Base-by-base conservation (phyloP, 2,888 invertebrate genomes). In the Eustalomyia histrio region DNA sequence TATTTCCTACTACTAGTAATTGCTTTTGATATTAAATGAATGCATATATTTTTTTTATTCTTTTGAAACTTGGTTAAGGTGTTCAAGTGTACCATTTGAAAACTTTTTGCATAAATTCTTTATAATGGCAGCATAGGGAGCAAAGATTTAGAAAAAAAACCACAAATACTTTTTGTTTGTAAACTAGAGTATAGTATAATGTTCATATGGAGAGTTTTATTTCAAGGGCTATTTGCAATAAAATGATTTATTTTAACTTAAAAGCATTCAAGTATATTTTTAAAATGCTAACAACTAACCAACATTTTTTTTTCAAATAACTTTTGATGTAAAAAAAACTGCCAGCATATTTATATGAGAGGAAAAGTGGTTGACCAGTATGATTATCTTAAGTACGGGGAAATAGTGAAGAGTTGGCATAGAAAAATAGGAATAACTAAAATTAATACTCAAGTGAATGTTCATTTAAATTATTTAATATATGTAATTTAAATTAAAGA, bases 241-340 rank as follows among this genome's bases (percentile, higher is more conserved):
- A 68, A 79, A 69, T 71, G 75, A 80, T 80, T 80, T 80, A 80
- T 71, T 61, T 80, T 67, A 80, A 75, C 52, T 71, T 75, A 80
- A 80, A 80, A 75, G 71, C 65, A 71, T 71, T 80, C 65, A 80
- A 75, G 75, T 67, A 29, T 65, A 57, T 68, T 63, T 67, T 63
- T 67, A n/a, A 73, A 69, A 64, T 65, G 53, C 71, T 50, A 64
- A 61, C 16, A 72, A 53, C 12, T 3, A 65, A 33, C 43, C 6
- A n/a, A 47, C n/a, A 47, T 47, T 47, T n/a, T 5, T 47, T n/a
- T 47, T n/a, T 4, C 43, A 6, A 39, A 39, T 10, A 39, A 1
- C 1, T 47, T 14, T 47, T 47, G 16, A 47, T 14, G 29, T n/a
- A 47, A 47, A 47, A n/a, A 47, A 5, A n/a, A 47, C 2, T 47